Percentiles rank a stretch among this genome's conserved stretches.
phyloP scores from a whole-genome alignment of 2,888 invertebrate genomes.

The Psylliodes chrysocephalus region DNA sequence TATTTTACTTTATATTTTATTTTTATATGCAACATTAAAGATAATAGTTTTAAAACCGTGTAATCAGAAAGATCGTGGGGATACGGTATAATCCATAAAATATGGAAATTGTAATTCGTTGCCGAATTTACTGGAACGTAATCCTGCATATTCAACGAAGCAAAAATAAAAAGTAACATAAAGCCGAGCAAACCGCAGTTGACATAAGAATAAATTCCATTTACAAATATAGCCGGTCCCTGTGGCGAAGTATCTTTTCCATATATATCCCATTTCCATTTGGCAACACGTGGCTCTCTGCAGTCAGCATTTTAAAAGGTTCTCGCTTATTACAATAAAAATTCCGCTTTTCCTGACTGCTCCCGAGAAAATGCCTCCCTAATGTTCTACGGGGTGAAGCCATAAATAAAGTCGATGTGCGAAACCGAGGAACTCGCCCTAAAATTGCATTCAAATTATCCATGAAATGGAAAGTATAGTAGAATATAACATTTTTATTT shows the following conservation, averaged over 20 bases:
- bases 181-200: conserved; percentile 36
- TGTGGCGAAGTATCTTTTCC: conserved; percentile 56
- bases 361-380: conserved; percentile 55
- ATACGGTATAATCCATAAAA: conserved; percentile 1
- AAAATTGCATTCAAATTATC: conserved; percentile 55
- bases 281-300: conserved; percentile 57
- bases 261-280: conserved; percentile 55
- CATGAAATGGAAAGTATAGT: conserved; percentile 56
- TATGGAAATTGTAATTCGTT: conserved; percentile 15
- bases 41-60: too few relatives aligned
- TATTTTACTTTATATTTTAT: too few relatives aligned
- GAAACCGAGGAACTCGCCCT: conserved; percentile 54
- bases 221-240: conserved; percentile 56
- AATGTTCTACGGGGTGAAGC: conserved; percentile 55
- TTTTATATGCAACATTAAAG: too few relatives aligned
- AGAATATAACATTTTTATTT: conserved; percentile 56
- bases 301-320: conserved; percentile 57
- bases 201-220: conserved; percentile 55
- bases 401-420: conserved; percentile 60
- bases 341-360: conserved; percentile 45
- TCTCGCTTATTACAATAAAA: conserved; percentile 60
- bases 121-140: conserved; percentile 21
- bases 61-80: too few relatives aligned
- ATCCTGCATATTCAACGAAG: conserved; percentile 24
- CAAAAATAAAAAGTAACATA: conserved; percentile 32